Conservation (phyloP, 2,888 invertebrate species). For the Nyleta sp. region DNA sequence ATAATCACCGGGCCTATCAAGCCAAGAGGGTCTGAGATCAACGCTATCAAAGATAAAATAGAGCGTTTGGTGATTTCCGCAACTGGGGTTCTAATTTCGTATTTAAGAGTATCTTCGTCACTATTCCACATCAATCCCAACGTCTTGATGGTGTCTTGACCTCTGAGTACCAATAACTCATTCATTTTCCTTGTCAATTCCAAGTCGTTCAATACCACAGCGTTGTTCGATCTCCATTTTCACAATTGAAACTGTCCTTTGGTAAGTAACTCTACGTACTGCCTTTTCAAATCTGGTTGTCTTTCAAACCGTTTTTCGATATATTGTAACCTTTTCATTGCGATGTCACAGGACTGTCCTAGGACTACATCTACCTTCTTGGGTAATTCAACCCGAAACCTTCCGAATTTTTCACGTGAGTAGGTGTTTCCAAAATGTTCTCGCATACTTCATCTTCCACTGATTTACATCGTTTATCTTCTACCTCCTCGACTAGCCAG, state of each 20-base stretch:
- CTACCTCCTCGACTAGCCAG: slow-evolving; percentile 1
- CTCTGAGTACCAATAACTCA: slow-evolving; percentile 29
- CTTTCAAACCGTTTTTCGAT: slow-evolving; percentile 5
- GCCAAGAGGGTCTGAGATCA: slow-evolving; percentile 60
- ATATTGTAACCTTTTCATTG: not conserved
- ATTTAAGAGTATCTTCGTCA: slow-evolving; percentile 41
- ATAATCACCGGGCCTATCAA: slow-evolving; percentile 51
- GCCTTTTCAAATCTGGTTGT: not conserved
- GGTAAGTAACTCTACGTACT: slow-evolving; percentile 32
- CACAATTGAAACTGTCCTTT: slow-evolving; percentile 3
- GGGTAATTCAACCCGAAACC: slow-evolving; percentile 9
- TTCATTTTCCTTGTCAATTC: not conserved
- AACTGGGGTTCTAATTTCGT: slow-evolving; percentile 4
- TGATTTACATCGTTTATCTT: not conserved
- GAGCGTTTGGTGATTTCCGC: slow-evolving; percentile 22
- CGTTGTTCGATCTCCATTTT: slow-evolving; percentile 53
- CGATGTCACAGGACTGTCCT: not conserved
- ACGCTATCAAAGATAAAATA: slow-evolving; percentile 55
- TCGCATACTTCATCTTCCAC: slow-evolving; percentile 5
- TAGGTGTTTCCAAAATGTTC: slow-evolving; percentile 31
- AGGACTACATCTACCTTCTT: not conserved
- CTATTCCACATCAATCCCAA: slow-evolving; percentile 59
- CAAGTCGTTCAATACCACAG: not conserved
- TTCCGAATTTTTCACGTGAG: slow-evolving; percentile 6
- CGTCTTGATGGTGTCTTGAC: slow-evolving; percentile 45